These are phyloP conservation scores for Phoxinus phoxinus DNA, from an alignment of 2,113 vertebrate genomes.

Conservation along the genomic window DNA sequence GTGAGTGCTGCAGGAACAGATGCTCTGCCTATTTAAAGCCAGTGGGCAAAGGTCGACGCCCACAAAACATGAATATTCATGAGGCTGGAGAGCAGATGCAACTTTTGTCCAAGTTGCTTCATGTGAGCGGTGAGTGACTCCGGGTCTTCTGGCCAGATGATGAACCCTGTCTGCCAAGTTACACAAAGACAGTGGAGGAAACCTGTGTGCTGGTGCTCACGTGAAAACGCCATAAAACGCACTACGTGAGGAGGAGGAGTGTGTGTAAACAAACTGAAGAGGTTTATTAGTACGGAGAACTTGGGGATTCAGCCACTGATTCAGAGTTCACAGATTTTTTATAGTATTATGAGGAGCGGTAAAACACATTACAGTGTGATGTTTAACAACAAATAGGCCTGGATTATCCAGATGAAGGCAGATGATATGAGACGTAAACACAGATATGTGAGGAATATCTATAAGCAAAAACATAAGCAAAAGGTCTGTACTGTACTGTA, in stretches of 20 bases:
- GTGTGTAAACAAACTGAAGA: not conserved
- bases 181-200: not conserved
- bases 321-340: not conserved
- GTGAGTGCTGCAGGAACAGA: slow-evolving; percentile 35
- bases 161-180: not conserved
- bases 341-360: not conserved
- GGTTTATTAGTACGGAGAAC: not conserved
- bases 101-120: slow-evolving; percentile 59
- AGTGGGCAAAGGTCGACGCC: slow-evolving; percentile 55
- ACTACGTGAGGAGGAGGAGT: slow-evolving; percentile 6
- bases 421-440: not conserved
- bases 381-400: not conserved
- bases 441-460: not conserved
- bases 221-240: not conserved
- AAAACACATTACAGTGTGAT: not conserved
- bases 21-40: slow-evolving; percentile 64
- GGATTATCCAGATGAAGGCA: not conserved
- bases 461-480: too few species aligned
- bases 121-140: slow-evolving; percentile 24
- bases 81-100: slow-evolving; percentile 39
- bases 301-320: not conserved
- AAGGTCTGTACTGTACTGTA: not conserved
- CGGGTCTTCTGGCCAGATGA: not conserved
- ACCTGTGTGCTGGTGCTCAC: slow-evolving; percentile 1
- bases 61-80: slow-evolving; percentile 72